Percentiles rank a stretch among this genome's conserved stretches.
Conservation (phyloP, 1,140 invertebrate genomes). For the Polypedilum vanderplanki region DNA sequence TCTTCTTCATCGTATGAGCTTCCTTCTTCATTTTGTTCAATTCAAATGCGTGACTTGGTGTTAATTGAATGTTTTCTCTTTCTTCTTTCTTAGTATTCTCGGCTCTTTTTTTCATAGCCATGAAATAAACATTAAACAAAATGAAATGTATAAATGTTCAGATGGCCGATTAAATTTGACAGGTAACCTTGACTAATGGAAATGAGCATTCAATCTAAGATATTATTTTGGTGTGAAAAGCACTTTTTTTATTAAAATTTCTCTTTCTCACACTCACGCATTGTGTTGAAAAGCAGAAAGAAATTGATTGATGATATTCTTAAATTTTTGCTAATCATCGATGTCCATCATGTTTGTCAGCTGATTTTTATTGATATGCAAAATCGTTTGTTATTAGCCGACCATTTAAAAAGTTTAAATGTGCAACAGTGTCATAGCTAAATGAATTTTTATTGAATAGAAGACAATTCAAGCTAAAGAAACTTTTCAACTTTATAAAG, state of each 20-base stretch:
- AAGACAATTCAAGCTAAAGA: too few relatives aligned
- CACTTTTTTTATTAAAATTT: background rate
- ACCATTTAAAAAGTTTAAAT: too few relatives aligned
- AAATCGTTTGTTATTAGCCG: too few relatives aligned
- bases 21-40: background rate
- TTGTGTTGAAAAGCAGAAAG: too few relatives aligned
- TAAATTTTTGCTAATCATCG: too few relatives aligned
- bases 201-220: conserved; percentile 17
- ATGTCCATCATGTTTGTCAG: too few relatives aligned
- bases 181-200: conserved; percentile 25
- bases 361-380: too few relatives aligned
- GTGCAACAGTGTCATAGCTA: too few relatives aligned
- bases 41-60: conserved; percentile 25
- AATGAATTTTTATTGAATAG: too few relatives aligned
- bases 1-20: background rate
- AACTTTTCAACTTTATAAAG: too few relatives aligned
- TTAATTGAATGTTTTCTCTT: conserved; percentile 17
- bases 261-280: background rate
- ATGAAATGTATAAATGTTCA: conserved; percentile 8
- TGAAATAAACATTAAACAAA: background rate
- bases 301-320: too few relatives aligned
- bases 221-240: conserved; percentile 23
- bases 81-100: background rate
- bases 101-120: background rate
- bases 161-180: conserved; percentile 22